A percentile compares a stretch with the other conserved stretches of the same genome.
Conservation (phyloP, 2,113 vertebrate species). For the Microcebus ravelobensis region DNA sequence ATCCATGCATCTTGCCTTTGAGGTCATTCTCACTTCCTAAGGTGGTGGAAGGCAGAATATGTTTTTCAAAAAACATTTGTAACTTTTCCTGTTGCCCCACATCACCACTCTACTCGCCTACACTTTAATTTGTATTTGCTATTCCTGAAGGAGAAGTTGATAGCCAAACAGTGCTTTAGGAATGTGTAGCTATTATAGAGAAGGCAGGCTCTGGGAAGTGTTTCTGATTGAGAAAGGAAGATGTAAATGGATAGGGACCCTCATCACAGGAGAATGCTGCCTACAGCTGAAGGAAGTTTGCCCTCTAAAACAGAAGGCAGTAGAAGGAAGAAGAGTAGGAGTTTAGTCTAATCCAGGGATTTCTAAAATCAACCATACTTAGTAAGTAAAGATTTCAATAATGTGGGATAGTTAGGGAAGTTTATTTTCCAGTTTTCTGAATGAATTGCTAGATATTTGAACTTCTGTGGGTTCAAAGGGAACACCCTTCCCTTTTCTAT, state of each 20-base stretch:
- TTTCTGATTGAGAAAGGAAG: not conserved
- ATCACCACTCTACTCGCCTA: not conserved
- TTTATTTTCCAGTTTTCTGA: not conserved
- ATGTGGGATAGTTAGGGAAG: not conserved
- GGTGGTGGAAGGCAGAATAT: not conserved
- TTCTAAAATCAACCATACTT: not conserved
- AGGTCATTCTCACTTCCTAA: not conserved
- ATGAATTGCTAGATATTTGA: not conserved
- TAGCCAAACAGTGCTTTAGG: not conserved
- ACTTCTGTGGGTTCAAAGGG: not conserved
- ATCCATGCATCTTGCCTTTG: not conserved
- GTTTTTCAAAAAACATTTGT: not conserved
- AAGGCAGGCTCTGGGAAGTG: not conserved
- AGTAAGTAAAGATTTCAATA: not conserved
- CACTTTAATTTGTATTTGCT: not conserved
- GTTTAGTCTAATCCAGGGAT: not conserved
- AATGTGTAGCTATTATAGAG: not conserved
- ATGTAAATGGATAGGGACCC: not conserved
- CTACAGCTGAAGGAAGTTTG: not conserved
- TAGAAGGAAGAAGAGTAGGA: not conserved
- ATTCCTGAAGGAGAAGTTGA: not conserved
- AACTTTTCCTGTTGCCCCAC: not conserved
- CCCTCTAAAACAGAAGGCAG: not conserved
- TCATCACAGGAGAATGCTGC: not conserved
- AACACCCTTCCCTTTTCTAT: not conserved